Conservation (phyloP, 2,797 vertebrate genomes). For the Dendrocincla tyrannina region DNA sequence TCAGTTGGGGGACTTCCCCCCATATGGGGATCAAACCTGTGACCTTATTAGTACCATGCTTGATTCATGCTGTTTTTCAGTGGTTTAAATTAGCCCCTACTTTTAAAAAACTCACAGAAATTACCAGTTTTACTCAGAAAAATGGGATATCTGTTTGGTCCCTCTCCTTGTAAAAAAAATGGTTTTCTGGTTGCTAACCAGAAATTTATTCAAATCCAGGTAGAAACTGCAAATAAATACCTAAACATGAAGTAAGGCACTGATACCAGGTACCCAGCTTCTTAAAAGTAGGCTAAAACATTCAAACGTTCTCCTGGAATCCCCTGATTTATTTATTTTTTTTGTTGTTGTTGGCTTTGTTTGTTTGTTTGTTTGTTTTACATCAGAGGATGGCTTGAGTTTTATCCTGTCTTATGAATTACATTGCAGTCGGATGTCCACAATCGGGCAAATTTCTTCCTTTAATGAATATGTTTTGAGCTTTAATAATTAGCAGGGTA, state of each 20-base stretch:
- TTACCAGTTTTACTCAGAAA: background rate
- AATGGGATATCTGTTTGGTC: background rate
- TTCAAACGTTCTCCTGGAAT: background rate
- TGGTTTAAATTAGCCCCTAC: background rate
- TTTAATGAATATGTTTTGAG: background rate
- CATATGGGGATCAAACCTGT: background rate
- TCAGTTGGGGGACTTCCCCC: background rate
- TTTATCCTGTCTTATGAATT: background rate
- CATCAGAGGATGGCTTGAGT: background rate
- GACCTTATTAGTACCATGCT: background rate
- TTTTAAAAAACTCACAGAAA: background rate
- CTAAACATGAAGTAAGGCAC: background rate
- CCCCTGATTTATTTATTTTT: fast-evolving
- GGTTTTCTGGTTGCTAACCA: background rate
- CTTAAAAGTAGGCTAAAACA: background rate
- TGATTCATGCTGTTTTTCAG: background rate
- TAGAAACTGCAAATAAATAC: background rate
- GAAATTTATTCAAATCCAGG: background rate
- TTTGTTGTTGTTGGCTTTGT: too few species aligned
- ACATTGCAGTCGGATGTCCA: background rate
- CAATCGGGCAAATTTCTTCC: background rate
- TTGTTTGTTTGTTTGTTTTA: too few species aligned
- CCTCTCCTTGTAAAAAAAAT: background rate
- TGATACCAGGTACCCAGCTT: background rate
- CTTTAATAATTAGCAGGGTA: background rate